Base-by-base conservation (phyloP, 2,113 vertebrate species). In the Chionis minor region DNA sequence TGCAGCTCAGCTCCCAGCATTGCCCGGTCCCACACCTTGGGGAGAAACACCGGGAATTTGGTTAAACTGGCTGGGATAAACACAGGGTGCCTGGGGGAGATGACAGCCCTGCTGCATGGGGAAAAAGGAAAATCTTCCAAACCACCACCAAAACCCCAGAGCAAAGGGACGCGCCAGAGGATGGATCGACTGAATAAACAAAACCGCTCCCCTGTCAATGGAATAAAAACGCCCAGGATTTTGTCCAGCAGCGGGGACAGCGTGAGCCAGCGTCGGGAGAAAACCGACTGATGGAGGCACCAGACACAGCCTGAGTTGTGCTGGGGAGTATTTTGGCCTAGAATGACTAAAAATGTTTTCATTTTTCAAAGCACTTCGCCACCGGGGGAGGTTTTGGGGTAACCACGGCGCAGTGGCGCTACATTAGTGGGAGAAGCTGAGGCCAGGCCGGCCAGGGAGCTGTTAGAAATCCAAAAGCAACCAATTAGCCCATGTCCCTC, bases 391-490 rank as follows among this genome's bases (percentile, higher is more conserved):
- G 71, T 6, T 47, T 49, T 20, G 82, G 92, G 71, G 82, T 70
- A 49, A 77, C 54, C 19, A 6, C 2, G 17, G 65, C 8, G 33
- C 72, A 61, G 83, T 2, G 0, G 71, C 35, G n/a, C 47, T 0
- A 1, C 4, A 13, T 58, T 51, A 0, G 0, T 16, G 42, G 42
- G 62, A 54, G 51, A 70, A 35, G 58, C 63, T 0, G 4, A 42
- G 89, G 44, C 79, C 30, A 4, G 65, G 54, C 72, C 1, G 0
- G 71, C 35, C 11, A 3, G 47, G n/a, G 67, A 88, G 81, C 40
- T 4, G 5, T 3, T 20, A 30, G 79, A 56, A 90, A 92, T 73
- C 88, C 61, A 17, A 92, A 61, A 62, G 86, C 67, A 74, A 56
- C 74, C 85, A 83, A 62, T 70, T 51, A 83, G 63, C 77, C 81